phyloP scores from a whole-genome alignment of 1,140 invertebrate species.

The Drosophila nikananu region DNA sequence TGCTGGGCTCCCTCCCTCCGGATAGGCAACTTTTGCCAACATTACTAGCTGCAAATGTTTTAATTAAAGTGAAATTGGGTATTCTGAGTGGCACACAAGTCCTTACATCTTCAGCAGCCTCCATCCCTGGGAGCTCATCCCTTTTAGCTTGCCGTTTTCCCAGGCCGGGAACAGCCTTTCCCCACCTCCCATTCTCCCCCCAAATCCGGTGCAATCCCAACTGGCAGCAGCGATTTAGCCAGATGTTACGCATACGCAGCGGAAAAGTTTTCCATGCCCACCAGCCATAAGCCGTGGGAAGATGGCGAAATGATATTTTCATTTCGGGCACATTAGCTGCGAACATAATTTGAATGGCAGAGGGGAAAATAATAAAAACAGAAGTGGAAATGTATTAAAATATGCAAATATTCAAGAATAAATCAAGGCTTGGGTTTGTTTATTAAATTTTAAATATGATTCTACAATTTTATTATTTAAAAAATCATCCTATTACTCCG shows the following conservation, averaged over 20 bases:
- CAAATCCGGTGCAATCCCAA: constrained; percentile 61
- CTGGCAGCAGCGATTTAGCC: constrained; percentile 67
- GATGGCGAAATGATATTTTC: constrained; percentile 41
- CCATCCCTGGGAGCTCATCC: neutral
- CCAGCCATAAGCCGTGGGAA: constrained; percentile 38
- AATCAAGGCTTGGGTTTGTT: no score
- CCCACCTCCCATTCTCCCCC: neutral
- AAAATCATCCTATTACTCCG: no score
- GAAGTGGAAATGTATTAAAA: no score
- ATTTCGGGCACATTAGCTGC: constrained; percentile 49
- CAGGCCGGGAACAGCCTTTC: neutral
- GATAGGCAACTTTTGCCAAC: constrained; percentile 70
- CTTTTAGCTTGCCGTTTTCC: neutral
- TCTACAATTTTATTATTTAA: neutral
- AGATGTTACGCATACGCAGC: constrained; percentile 82
- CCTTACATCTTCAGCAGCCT: constrained; percentile 32
- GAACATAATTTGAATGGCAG: constrained; percentile 9
- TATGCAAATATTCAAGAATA: neutral
- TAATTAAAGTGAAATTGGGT: constrained; percentile 85
- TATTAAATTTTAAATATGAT: neutral
- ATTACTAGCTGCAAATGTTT: constrained; percentile 84
- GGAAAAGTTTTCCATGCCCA: constrained; percentile 69
- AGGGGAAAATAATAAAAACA: neutral
- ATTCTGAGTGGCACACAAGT: constrained; percentile 73
- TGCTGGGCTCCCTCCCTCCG: constrained; percentile 7